Conservation (phyloP, 2,888 invertebrate genomes). For the Sussaba pulchella region DNA sequence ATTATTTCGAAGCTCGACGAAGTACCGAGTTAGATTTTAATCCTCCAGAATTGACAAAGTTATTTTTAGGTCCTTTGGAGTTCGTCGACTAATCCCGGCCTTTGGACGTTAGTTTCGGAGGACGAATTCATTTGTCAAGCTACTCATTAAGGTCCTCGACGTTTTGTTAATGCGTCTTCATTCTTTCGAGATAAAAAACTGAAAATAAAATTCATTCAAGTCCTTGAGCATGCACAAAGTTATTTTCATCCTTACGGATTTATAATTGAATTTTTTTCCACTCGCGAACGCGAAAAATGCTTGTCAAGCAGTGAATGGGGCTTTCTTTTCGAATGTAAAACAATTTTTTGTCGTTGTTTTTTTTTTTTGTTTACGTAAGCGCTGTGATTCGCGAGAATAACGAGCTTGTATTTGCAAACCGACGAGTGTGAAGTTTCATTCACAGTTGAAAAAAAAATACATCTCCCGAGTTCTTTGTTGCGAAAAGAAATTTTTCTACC, state of each 20-base stretch:
- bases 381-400: constrained; percentile 16
- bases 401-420: not conserved
- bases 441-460: constrained; percentile 9
- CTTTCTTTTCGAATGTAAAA: constrained; percentile 1
- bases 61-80: too few species aligned
- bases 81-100: too few species aligned
- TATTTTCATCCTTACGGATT: not conserved
- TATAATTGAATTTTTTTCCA: not conserved
- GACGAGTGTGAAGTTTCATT: constrained; percentile 18
- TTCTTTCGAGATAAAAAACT: too few species aligned
- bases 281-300: not conserved
- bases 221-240: not conserved
- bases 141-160: too few species aligned
- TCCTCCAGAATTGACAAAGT: too few species aligned
- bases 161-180: too few species aligned
- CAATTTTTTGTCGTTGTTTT: not conserved
- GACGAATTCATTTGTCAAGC: too few species aligned
- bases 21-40: too few species aligned
- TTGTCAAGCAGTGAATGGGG: not conserved
- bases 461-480: constrained; percentile 7
- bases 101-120: too few species aligned
- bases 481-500: not conserved
- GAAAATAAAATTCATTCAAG: too few species aligned
- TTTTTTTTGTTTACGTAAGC: constrained; percentile 12
- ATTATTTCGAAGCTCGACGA: too few species aligned